A percentile compares a stretch with the other conserved stretches of the same genome.
Conservation (phyloP, 2,797 vertebrate species). For the Denticeps clupeoides region DNA sequence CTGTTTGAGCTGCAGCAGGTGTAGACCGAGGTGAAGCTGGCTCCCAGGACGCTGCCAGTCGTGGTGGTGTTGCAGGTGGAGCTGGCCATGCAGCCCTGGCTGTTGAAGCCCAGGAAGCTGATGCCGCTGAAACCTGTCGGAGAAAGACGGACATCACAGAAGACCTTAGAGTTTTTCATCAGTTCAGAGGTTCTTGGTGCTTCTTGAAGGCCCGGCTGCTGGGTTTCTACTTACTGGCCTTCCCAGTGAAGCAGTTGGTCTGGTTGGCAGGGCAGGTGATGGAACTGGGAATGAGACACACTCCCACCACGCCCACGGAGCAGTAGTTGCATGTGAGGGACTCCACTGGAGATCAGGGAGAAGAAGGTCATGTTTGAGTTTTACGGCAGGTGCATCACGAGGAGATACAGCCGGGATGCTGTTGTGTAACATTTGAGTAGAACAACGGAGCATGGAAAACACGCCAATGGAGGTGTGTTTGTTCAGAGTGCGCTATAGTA, state of each 20-base stretch:
- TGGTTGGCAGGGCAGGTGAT: slow-evolving; percentile 7
- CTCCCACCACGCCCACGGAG: neutral
- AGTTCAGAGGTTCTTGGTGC: too few species aligned
- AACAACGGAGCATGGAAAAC: neutral
- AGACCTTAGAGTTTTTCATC: neutral
- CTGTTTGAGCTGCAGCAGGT: slow-evolving; percentile 34
- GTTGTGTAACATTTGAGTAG: too few species aligned
- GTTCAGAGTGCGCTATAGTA: too few species aligned
- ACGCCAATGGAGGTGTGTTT: neutral
- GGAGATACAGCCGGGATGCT: too few species aligned
- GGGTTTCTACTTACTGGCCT: slow-evolving; percentile 29
- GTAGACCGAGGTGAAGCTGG: rapidly evolving
- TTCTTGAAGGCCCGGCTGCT: too few species aligned
- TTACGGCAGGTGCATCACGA: too few species aligned
- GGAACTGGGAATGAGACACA: neutral
- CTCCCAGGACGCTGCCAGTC: neutral
- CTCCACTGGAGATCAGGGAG: slow-evolving; percentile 32
- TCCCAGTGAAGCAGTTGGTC: slow-evolving; percentile 32
- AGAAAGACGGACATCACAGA: slow-evolving; percentile 6
- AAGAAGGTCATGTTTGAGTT: too few species aligned
- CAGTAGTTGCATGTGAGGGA: slow-evolving; percentile 51
- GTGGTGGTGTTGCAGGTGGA: rapidly evolving
- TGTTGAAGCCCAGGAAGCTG: slow-evolving; percentile 26
- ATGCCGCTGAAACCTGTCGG: slow-evolving; percentile 27
- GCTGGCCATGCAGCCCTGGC: slow-evolving; percentile 21